Conservation (phyloP, 2,797 vertebrate genomes). For the Tadarida brasiliensis region DNA sequence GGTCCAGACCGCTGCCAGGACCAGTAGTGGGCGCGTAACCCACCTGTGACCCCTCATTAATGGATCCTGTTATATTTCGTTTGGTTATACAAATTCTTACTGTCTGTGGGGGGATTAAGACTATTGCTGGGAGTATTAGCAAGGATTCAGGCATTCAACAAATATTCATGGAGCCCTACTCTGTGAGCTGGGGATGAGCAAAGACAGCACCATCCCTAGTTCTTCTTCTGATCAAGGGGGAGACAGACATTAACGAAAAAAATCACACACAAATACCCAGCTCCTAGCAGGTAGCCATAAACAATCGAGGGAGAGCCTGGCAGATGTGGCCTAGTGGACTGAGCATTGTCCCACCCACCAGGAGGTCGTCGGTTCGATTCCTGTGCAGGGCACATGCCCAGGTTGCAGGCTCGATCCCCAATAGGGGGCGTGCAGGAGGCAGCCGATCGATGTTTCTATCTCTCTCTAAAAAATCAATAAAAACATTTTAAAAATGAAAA, state of each 20-base stretch:
- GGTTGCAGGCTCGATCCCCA: too few relatives aligned
- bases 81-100: not conserved
- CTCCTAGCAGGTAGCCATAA: not conserved
- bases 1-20: not conserved
- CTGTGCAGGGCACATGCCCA: too few relatives aligned
- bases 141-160: not conserved
- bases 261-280: not conserved
- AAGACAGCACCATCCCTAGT: not conserved
- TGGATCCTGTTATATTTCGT: not conserved
- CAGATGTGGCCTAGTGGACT: too few relatives aligned
- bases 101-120: not conserved
- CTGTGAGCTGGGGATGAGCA: not conserved
- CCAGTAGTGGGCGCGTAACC: rapidly evolving
- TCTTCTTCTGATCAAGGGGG: not conserved
- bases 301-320: not conserved
- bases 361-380: too few relatives aligned
- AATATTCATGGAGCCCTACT: not conserved
- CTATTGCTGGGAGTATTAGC: not conserved
- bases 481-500: too few relatives aligned
- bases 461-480: too few relatives aligned
- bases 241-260: not conserved
- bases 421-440: too few relatives aligned
- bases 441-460: too few relatives aligned
- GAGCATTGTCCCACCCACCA: too few relatives aligned
- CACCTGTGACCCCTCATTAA: not conserved